These are phyloP conservation scores for Gila robusta DNA, from an alignment of 2,797 vertebrate species.

Conservation along the genomic window DNA sequence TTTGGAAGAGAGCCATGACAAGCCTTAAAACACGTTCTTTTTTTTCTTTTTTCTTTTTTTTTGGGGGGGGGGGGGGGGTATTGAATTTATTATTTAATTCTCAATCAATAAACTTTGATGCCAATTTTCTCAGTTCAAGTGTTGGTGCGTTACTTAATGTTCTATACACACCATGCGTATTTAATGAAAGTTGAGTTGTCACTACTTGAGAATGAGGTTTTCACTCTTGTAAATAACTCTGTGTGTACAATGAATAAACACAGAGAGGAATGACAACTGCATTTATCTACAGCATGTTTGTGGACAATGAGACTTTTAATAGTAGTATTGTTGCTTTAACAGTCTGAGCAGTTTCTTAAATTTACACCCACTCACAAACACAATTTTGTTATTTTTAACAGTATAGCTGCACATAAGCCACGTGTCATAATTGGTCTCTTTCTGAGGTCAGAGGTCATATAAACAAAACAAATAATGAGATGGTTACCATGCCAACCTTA, in stretches of 20 bases:
- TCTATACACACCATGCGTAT: background rate
- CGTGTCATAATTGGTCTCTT: background rate
- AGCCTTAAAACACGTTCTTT: background rate
- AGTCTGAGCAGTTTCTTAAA: background rate
- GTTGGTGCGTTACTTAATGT: background rate
- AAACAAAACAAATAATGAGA: slow-evolving; percentile 18
- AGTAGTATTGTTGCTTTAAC: background rate
- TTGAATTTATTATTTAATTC: background rate
- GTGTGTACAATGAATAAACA: background rate
- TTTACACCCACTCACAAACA: background rate
- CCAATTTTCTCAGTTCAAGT: background rate
- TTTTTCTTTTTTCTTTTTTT: no score
- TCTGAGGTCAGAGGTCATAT: slow-evolving; percentile 19
- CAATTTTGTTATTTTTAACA: background rate
- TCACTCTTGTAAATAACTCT: background rate
- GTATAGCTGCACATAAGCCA: background rate
- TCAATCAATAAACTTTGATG: background rate
- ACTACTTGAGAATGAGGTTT: background rate
- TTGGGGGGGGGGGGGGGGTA: no score
- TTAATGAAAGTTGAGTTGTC: background rate
- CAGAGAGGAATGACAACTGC: background rate
- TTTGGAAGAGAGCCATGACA: background rate
- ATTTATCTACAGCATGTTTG: background rate
- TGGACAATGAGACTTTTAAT: background rate
- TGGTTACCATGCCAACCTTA: slow-evolving; percentile 1